A percentile compares a stretch with the other conserved stretches of the same genome.
Conservation (phyloP, 35 echinoderm and acorn worm genomes). For the Ptychodera flava region DNA sequence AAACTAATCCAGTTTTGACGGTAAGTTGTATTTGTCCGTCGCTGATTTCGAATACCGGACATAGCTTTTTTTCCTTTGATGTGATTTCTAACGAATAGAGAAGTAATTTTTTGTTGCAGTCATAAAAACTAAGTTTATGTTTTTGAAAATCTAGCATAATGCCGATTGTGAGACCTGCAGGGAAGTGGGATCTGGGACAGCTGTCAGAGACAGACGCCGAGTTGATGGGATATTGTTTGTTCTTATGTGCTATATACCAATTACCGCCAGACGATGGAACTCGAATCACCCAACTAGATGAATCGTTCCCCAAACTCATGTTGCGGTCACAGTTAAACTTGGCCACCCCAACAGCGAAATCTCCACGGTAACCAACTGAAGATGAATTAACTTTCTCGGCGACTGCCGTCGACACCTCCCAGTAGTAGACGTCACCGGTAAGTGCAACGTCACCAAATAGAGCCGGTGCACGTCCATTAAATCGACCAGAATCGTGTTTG, state of each 20-base stretch:
- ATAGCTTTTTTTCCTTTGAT: neutral
- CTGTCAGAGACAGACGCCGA: neutral
- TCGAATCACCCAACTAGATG: neutral
- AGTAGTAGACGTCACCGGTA: neutral
- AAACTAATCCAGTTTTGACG: neutral
- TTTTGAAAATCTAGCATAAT: neutral
- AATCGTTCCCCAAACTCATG: neutral
- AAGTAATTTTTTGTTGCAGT: neutral
- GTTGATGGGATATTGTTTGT: neutral
- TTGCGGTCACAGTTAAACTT: neutral
- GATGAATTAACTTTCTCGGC: neutral
- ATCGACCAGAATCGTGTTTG: neutral
- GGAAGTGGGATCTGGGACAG: neutral
- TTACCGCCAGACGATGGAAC: neutral
- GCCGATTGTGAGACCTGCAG: neutral
- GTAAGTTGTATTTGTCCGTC: neutral
- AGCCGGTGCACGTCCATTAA: neutral
- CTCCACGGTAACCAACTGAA: neutral
- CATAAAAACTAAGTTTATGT: neutral
- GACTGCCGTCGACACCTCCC: neutral
- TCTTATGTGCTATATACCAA: neutral
- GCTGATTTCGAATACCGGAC: neutral
- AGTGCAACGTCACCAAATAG: neutral
- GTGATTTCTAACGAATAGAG: neutral
- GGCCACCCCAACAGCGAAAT: neutral